Conservation (phyloP, 2,113 vertebrate species). For the Monarcha castaneiventris region DNA sequence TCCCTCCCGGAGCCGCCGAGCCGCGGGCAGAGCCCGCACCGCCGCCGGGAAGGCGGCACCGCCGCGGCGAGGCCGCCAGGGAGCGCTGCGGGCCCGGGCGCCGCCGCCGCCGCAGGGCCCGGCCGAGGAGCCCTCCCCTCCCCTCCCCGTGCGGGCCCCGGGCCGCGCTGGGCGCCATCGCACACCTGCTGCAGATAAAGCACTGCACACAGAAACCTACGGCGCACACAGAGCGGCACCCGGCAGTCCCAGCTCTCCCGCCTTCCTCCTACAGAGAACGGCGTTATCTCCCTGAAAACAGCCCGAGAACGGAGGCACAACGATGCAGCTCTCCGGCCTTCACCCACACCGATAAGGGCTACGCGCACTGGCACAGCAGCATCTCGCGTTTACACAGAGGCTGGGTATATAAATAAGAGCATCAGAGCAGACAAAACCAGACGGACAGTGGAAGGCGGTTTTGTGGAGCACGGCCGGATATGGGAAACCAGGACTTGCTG, state of each 20-base stretch:
- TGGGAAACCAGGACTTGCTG: fast-evolving
- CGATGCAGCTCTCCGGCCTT: neutral
- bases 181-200: neutral
- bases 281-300: neutral
- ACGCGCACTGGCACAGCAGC: neutral
- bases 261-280: neutral
- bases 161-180: neutral
- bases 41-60: neutral
- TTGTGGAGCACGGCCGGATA: fast-evolving
- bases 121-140: no score
- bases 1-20: neutral
- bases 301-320: neutral
- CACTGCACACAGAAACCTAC: neutral
- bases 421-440: neutral
- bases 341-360: neutral
- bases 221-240: neutral
- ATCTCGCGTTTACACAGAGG: no score
- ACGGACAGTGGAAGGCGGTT: fast-evolving
- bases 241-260: fast-evolving
- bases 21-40: no score
- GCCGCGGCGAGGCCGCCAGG: neutral
- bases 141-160: neutral
- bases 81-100: neutral
- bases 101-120: neutral
- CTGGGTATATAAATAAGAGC: neutral